Percentiles rank a stretch among this genome's conserved stretches.
phyloP scores from a whole-genome alignment of 2,113 vertebrate genomes.

The Sturnira hondurensis region DNA sequence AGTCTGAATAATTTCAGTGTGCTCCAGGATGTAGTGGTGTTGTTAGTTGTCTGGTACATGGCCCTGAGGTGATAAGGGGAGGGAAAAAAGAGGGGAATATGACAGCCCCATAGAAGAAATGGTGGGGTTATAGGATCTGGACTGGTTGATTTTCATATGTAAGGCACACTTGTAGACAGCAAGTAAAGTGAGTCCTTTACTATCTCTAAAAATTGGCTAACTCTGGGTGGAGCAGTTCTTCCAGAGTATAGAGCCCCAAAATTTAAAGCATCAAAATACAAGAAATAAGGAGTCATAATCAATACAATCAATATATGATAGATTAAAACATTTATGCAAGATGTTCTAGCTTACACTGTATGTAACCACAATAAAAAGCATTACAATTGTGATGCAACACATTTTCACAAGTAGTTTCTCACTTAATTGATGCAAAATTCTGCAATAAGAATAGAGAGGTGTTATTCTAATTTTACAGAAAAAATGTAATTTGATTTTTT shows the following conservation, averaged over 20 bases:
- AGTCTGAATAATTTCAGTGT: background rate
- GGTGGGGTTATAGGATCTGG: background rate
- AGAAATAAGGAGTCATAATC: background rate
- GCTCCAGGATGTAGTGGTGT: background rate
- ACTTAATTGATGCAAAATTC: background rate
- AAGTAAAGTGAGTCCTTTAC: accelerated
- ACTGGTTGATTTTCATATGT: background rate
- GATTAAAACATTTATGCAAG: background rate
- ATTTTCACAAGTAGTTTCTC: background rate
- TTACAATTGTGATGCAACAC: background rate
- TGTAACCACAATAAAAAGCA: background rate
- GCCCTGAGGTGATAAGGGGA: too few relatives aligned
- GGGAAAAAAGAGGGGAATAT: background rate
- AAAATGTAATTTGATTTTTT: background rate
- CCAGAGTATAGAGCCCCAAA: background rate
- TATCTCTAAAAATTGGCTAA: background rate
- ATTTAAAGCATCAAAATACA: background rate
- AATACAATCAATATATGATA: too few relatives aligned
- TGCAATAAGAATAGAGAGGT: background rate
- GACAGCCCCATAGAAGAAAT: background rate
- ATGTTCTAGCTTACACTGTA: background rate
- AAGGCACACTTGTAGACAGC: background rate
- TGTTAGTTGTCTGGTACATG: background rate
- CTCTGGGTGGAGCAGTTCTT: background rate
- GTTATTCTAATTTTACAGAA: background rate